Conservation (phyloP, 2,797 vertebrate species). For the Artibeus jamaicensis region DNA sequence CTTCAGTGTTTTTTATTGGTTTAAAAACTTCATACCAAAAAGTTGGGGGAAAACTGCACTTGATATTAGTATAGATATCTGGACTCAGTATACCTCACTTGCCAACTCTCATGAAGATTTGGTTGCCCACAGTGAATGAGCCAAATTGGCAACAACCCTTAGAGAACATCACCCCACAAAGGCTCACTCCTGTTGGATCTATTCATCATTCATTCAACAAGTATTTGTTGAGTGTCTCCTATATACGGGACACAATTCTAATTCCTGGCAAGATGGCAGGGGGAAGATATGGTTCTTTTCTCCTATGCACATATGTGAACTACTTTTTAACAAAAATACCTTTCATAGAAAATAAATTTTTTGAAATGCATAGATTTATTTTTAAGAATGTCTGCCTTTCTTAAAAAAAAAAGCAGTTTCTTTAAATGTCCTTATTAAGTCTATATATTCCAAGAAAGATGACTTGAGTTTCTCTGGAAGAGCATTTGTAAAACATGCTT, state of each 20-base stretch:
- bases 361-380: neutral
- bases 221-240: neutral
- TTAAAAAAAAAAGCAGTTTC: neutral
- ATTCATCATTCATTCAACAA: neutral
- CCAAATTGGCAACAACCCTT: neutral
- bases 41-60: neutral
- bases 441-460: constrained; percentile 57
- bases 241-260: neutral
- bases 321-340: neutral
- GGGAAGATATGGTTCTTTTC: neutral
- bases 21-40: neutral
- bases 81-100: neutral
- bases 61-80: neutral
- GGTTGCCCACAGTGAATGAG: neutral
- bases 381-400: constrained; percentile 52
- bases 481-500: constrained; percentile 68
- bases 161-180: neutral
- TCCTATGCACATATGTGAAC: neutral
- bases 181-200: neutral
- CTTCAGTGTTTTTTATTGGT: neutral
- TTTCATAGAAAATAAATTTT: constrained; percentile 9
- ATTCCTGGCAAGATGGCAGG: neutral
- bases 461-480: constrained; percentile 35
- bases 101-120: neutral
- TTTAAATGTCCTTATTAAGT: constrained; percentile 65